Evolutionary conservation across 2,888 invertebrate species (phyloP), one percentile per base, ranked within the genome.

Genomic region (Automeris io): DNA sequence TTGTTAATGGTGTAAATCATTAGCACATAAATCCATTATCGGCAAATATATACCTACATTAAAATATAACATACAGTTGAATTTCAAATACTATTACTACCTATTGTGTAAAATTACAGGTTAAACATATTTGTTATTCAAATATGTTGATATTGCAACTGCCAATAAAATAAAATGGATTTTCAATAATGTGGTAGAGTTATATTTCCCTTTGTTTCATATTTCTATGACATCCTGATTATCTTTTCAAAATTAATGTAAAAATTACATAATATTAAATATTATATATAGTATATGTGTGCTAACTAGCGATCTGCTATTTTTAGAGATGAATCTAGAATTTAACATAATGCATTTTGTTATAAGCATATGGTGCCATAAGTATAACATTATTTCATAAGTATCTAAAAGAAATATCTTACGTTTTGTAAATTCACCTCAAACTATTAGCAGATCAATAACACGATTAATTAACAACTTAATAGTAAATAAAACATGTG

Each of bases 291-390:
- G 16, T 7, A 29, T 16, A 29, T 16, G 8, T 34, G 23, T 11
- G 7, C 11, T 31, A 37, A 36, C 38, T 37, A 40, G 37, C 34
- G 31, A 37, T 42, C 34, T 42, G 42, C 36, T 40, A 34, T 19
- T 18, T 41, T 36, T 40, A 40, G 32, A 36, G 35, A 40, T 18
- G 21, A 33, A 34, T 18, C n/a, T 39, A 39, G 26, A 21, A 19
- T 29, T 33, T 18, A 33, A 33, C 11, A 18, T 39, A 34, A 22
- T 22, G 31, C 31, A 16, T 26, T 69, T 69, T 83, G 83, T 82
- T 86, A 47, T 77, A 80, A 83, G 86, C 85, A 82, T 82, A 74
- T 70, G 74, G 85, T 86, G 86, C 86, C 86, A 86, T 86, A 80
- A 70, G 68, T 71, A n/a, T n/a, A 71, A 75, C 73, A 77, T 71